phyloP scores from a whole-genome alignment of 2,888 invertebrate species.

The Griposia aprilina region DNA sequence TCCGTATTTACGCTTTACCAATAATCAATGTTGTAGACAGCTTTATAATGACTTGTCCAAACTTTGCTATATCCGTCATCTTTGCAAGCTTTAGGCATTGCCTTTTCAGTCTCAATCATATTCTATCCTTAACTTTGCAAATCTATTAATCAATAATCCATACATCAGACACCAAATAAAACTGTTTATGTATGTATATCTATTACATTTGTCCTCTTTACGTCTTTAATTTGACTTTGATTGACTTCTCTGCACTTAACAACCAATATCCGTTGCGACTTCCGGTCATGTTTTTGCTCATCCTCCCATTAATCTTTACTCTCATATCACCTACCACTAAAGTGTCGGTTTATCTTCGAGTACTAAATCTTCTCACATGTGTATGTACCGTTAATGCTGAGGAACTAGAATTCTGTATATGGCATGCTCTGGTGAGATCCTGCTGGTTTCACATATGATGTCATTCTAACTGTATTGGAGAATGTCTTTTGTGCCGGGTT shows the following conservation, averaged over 20 bases:
- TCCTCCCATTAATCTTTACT: background rate
- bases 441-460: slow-evolving; percentile 56
- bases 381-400: slow-evolving; percentile 58
- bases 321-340: slow-evolving; percentile 21
- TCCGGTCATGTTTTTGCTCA: slow-evolving; percentile 27
- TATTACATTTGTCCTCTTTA: slow-evolving; percentile 6
- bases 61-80: background rate
- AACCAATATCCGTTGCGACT: slow-evolving; percentile 29
- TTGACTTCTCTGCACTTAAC: slow-evolving; percentile 26
- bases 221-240: slow-evolving; percentile 36
- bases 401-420: slow-evolving; percentile 61
- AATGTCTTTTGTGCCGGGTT: slow-evolving; percentile 55
- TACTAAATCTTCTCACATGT: slow-evolving; percentile 54
- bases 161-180: background rate
- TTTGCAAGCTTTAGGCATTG: background rate
- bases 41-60: background rate
- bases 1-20: background rate
- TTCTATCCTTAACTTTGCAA: background rate
- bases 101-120: background rate
- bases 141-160: background rate
- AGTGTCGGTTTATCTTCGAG: slow-evolving; percentile 20
- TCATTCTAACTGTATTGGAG: slow-evolving; percentile 66
- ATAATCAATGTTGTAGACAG: background rate
- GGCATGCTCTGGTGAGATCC: slow-evolving; percentile 45
- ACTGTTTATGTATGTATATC: background rate